Conservation (phyloP, 2,113 vertebrate species). For the Mola mola region DNA sequence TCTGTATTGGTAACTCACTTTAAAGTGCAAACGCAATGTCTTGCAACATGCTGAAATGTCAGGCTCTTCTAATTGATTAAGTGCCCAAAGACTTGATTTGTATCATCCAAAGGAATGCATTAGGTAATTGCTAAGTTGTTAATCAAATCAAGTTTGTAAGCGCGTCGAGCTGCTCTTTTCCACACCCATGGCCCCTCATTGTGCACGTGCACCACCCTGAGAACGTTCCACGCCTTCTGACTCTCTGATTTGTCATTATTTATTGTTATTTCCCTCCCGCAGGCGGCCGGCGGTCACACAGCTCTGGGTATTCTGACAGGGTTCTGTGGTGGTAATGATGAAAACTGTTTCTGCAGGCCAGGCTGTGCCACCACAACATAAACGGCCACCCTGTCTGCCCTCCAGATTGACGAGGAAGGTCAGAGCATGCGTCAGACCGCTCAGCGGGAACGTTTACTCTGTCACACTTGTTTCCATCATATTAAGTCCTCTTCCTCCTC, state of each 20-base stretch:
- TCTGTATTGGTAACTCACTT: constrained; percentile 6
- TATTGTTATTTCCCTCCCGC: constrained; percentile 50
- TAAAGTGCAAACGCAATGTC: constrained; percentile 17
- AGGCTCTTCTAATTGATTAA: constrained; percentile 47
- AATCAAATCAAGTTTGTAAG: constrained; percentile 45
- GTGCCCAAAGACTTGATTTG: constrained; percentile 32
- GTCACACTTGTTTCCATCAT: constrained; percentile 80
- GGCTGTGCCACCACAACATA: constrained; percentile 51
- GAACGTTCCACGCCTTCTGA: constrained; percentile 29
- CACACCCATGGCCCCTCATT: no score
- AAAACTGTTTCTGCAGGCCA: constrained; percentile 45
- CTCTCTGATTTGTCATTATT: constrained; percentile 45
- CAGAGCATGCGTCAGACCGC: constrained; percentile 59
- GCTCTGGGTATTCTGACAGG: constrained; percentile 34
- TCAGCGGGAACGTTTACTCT: constrained; percentile 67
- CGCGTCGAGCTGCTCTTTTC: constrained; percentile 30
- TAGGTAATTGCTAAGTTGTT: constrained; percentile 52
- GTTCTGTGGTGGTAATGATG: constrained; percentile 46
- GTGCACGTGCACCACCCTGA: no score
- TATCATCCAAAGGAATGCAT: constrained; percentile 41
- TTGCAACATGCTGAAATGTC: constrained; percentile 34
- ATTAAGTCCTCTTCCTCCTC: constrained; percentile 70
- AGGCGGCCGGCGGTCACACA: constrained; percentile 32
- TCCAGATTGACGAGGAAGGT: constrained; percentile 78
- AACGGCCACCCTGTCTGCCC: constrained; percentile 68